phyloP scores from a whole-genome alignment of 2,113 vertebrate genomes.

The Eublepharis macularius region DNA sequence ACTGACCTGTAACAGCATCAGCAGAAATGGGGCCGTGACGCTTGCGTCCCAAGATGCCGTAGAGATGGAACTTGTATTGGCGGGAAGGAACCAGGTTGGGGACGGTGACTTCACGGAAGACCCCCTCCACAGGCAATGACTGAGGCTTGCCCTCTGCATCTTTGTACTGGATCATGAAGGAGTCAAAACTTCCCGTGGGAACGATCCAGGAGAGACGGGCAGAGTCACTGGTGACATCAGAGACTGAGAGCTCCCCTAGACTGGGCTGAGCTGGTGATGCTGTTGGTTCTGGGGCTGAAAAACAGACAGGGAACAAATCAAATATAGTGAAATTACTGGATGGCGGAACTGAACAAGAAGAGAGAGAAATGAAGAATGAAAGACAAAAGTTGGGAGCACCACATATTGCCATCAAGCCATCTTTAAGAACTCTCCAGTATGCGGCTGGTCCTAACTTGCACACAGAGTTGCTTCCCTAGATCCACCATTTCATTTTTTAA shows the following conservation, averaged over 20 bases:
- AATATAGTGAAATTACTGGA: neutral
- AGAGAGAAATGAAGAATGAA: too few species aligned
- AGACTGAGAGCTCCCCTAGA: slow-evolving; percentile 57
- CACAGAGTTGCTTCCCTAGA: too few species aligned
- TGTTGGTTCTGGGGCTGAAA: neutral
- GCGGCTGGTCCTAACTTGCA: too few species aligned
- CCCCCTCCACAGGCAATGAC: slow-evolving; percentile 27
- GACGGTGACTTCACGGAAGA: neutral
- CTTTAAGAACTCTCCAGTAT: too few species aligned
- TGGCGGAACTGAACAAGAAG: too few species aligned
- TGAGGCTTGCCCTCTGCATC: slow-evolving; percentile 34
- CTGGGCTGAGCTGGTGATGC: slow-evolving; percentile 14
- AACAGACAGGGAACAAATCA: neutral
- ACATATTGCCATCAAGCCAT: too few species aligned
- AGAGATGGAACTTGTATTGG: slow-evolving; percentile 69
- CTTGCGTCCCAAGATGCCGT: slow-evolving; percentile 59
- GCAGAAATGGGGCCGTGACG: slow-evolving; percentile 45
- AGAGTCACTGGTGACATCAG: slow-evolving; percentile 29
- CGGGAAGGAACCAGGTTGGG: slow-evolving; percentile 36
- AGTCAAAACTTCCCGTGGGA: slow-evolving; percentile 53
- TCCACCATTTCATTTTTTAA: too few species aligned
- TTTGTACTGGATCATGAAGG: slow-evolving; percentile 63
- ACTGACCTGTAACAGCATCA: slow-evolving; percentile 9
- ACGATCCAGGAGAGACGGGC: slow-evolving; percentile 58
- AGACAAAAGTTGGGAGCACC: too few species aligned